These are phyloP conservation scores for Ectemnius cavifrons DNA, from an alignment of 2,888 invertebrate species.

Conservation along the genomic window DNA sequence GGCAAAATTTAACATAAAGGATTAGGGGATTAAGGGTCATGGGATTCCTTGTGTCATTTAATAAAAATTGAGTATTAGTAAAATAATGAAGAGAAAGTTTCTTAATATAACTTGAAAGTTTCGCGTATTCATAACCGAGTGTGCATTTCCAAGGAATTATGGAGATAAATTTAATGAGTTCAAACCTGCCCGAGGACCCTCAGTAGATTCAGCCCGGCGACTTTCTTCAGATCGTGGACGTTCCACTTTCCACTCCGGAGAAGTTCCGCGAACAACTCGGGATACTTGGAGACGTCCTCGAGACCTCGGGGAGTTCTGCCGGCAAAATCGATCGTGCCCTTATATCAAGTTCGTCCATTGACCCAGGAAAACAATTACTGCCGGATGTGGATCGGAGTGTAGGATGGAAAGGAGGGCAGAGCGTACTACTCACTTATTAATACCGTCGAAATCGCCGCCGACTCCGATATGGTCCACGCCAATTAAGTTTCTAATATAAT, in stretches of 20 bases:
- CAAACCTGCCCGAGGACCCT: slow-evolving; percentile 80
- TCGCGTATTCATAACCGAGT: too few relatives aligned
- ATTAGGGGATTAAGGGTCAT: too few relatives aligned
- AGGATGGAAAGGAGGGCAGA: background rate
- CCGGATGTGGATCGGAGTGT: background rate
- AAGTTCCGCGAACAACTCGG: slow-evolving; percentile 84
- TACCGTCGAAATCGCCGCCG: slow-evolving; percentile 83
- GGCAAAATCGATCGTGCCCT: slow-evolving; percentile 34
- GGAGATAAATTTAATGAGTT: slow-evolving; percentile 17
- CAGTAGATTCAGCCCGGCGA: slow-evolving; percentile 83
- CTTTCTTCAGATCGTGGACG: slow-evolving; percentile 82
- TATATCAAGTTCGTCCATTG: slow-evolving; percentile 11
- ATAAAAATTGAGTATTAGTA: too few relatives aligned
- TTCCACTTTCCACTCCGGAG: slow-evolving; percentile 83
- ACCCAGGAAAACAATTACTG: background rate
- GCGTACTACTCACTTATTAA: slow-evolving; percentile 79
- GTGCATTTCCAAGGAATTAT: too few relatives aligned
- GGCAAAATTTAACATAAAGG: background rate
- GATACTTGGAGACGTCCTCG: slow-evolving; percentile 86
- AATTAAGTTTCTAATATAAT: slow-evolving; percentile 82
- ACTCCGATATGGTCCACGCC: slow-evolving; percentile 83
- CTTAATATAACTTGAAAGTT: too few relatives aligned
- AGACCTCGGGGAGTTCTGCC: slow-evolving; percentile 89
- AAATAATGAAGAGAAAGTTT: too few relatives aligned
- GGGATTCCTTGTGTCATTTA: too few relatives aligned